Percentiles rank a stretch among this genome's conserved stretches.
Conservation (phyloP, 2,797 vertebrate species). For the Sebastes reedi region DNA sequence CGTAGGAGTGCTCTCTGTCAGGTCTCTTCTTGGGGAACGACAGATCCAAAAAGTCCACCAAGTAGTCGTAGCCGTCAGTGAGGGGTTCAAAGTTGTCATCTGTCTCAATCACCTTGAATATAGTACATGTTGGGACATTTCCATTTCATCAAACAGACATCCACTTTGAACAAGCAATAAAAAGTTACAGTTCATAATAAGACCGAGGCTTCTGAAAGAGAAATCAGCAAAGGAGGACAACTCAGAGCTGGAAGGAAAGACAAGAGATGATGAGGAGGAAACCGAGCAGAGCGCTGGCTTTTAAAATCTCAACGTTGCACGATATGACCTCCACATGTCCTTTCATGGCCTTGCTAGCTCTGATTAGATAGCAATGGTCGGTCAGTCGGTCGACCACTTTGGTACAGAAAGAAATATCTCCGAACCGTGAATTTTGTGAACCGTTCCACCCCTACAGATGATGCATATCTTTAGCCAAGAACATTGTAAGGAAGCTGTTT, state of each 20-base stretch:
- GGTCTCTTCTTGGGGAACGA: constrained; percentile 82
- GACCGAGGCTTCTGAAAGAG: no score
- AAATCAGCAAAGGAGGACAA: not conserved
- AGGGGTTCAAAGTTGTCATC: constrained; percentile 79
- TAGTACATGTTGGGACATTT: not conserved
- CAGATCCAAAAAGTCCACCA: constrained; percentile 85
- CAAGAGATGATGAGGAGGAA: not conserved
- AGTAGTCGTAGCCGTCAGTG: constrained; percentile 76
- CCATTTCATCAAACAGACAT: not conserved
- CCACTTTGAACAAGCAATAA: not conserved
- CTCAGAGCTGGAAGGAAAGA: not conserved
- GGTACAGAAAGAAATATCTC: not conserved
- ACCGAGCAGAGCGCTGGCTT: not conserved
- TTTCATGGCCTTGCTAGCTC: not conserved
- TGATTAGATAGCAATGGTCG: not conserved
- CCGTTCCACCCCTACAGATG: no score
- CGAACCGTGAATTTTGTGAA: no score
- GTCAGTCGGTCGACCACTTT: not conserved
- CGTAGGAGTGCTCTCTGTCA: constrained; percentile 73
- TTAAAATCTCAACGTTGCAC: not conserved
- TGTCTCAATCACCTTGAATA: constrained; percentile 82
- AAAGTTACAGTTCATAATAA: not conserved
- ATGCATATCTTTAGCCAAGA: not conserved
- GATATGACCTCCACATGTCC: not conserved
- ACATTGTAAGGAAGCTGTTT: not conserved